A percentile compares a stretch with the other conserved stretches of the same genome.
phyloP scores from a whole-genome alignment of 2,797 vertebrate genomes.

The Danio aesculapii region DNA sequence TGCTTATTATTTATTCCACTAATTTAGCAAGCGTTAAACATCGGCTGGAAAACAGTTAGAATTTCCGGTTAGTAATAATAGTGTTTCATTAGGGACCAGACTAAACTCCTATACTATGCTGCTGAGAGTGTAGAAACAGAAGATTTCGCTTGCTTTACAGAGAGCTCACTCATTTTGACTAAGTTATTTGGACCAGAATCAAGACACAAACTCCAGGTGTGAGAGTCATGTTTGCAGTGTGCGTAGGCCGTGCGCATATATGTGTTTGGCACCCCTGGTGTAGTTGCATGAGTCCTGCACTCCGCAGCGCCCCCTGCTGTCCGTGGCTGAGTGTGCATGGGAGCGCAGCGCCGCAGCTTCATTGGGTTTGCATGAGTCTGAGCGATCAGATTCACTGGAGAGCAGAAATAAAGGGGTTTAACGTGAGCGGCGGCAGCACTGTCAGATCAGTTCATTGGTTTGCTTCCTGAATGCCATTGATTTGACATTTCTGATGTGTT shows the following conservation, averaged over 20 bases:
- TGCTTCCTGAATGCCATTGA: slow-evolving; percentile 26
- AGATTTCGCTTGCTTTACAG: too few relatives aligned
- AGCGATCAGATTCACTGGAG: slow-evolving; percentile 18
- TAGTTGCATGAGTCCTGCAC: slow-evolving; percentile 59
- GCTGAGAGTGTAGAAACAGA: too few relatives aligned
- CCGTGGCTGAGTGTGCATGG: slow-evolving; percentile 54
- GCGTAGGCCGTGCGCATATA: not conserved
- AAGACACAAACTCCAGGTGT: too few relatives aligned
- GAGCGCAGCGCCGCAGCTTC: slow-evolving; percentile 7
- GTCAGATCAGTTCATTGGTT: not conserved
- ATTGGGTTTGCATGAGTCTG: slow-evolving; percentile 41
- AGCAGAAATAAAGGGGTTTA: slow-evolving; percentile 1
- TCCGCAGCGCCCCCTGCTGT: slow-evolving; percentile 56
- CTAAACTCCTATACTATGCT: too few relatives aligned
- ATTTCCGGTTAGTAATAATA: too few relatives aligned
- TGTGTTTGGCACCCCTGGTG: slow-evolving; percentile 39
- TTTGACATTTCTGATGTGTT: slow-evolving; percentile 2
- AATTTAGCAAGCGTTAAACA: too few relatives aligned
- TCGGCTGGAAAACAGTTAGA: too few relatives aligned
- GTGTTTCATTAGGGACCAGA: too few relatives aligned
- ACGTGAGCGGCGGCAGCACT: not conserved
- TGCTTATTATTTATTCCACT: too few relatives aligned
- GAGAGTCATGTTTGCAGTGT: not conserved
- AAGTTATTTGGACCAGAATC: too few relatives aligned
- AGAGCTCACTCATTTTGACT: too few relatives aligned